A percentile compares a stretch with the other conserved stretches of the same genome.
phyloP scores from a whole-genome alignment of 2,797 vertebrate species.

The Coreius guichenoti region DNA sequence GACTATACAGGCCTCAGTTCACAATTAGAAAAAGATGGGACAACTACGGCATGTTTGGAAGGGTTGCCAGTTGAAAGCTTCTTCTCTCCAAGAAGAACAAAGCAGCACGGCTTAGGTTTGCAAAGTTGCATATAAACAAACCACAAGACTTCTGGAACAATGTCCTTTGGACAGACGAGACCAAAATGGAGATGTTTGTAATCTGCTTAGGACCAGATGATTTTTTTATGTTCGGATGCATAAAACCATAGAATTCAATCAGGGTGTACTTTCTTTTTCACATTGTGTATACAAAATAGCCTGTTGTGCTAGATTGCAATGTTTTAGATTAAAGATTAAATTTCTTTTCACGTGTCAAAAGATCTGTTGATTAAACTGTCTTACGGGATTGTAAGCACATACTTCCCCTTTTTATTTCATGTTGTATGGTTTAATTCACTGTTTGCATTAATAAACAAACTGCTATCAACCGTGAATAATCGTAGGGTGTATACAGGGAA shows the following conservation, averaged over 20 bases:
- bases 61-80: too few relatives aligned
- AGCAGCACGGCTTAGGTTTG: too few relatives aligned
- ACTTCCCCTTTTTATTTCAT: background rate
- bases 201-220: background rate
- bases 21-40: too few relatives aligned
- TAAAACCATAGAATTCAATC: background rate
- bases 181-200: background rate
- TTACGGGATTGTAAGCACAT: background rate
- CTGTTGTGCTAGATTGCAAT: background rate
- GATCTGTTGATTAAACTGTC: background rate
- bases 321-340: background rate
- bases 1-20: too few relatives aligned
- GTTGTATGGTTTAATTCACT: too few relatives aligned
- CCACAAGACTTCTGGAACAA: background rate
- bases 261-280: background rate
- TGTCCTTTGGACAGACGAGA: background rate
- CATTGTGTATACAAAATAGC: background rate
- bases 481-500: background rate
- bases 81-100: too few relatives aligned
- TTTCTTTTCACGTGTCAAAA: background rate
- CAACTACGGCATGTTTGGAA: too few relatives aligned
- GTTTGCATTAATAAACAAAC: background rate
- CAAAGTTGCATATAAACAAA: background rate
- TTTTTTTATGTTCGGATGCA: too few relatives aligned
- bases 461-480: background rate